These are phyloP conservation scores for Eulemur albifrons DNA, from an alignment of 2,797 vertebrate genomes.

Conservation along the genomic window DNA sequence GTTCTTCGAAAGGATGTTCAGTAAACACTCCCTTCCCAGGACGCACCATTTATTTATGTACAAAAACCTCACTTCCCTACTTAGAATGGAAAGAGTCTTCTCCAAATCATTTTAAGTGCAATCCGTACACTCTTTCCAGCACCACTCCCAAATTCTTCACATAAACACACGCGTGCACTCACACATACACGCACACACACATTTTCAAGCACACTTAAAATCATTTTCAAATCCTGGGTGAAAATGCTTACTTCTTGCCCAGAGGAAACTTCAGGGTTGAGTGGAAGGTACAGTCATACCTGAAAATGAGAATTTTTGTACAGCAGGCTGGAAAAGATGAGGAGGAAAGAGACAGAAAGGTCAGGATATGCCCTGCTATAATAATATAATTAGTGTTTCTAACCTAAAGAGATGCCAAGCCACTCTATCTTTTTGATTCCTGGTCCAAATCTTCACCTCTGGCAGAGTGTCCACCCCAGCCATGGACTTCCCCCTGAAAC, in stretches of 20 bases:
- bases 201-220: not conserved
- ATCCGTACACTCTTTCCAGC: not conserved
- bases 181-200: not conserved
- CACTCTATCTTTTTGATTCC: not conserved
- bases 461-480: not conserved
- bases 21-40: too few relatives aligned
- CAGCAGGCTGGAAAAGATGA: not conserved
- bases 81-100: not conserved
- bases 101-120: not conserved
- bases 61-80: not conserved
- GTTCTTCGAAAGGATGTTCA: not conserved
- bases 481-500: not conserved
- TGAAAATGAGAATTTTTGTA: not conserved
- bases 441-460: not conserved
- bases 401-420: not conserved
- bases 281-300: fast-evolving
- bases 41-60: not conserved
- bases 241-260: not conserved
- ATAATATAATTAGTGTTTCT: not conserved
- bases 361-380: not conserved
- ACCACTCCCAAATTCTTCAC: not conserved
- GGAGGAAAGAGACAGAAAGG: not conserved
- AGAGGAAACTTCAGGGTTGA: not conserved
- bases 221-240: not conserved
- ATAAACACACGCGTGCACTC: fast-evolving